These are phyloP conservation scores for Apostichopus parvimensis DNA, from an alignment of 35 echinoderm and acorn worm genomes.

Conservation along the genomic window DNA sequence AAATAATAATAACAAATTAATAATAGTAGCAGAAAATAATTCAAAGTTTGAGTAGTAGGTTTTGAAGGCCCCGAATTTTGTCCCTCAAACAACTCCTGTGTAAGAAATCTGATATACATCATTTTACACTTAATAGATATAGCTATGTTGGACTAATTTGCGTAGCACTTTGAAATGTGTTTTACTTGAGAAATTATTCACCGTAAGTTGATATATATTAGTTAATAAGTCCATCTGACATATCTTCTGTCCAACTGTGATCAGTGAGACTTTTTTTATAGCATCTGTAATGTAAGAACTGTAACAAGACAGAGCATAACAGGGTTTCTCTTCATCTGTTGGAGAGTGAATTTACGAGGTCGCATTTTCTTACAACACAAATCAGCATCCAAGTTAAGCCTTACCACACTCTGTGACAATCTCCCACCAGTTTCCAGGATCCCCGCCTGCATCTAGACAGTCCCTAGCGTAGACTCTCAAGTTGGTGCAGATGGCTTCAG, in stretches of 20 bases:
- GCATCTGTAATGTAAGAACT: neutral
- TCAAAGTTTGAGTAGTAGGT: too few relatives aligned
- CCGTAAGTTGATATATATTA: too few relatives aligned
- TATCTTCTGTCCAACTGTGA: neutral
- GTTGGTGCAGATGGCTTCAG: slow-evolving; percentile 59
- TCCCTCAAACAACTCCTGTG: too few relatives aligned
- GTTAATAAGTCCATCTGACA: too few relatives aligned
- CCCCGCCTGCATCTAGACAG: slow-evolving; percentile 44
- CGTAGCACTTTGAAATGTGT: neutral
- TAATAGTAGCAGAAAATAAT: too few relatives aligned
- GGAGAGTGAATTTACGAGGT: too few relatives aligned
- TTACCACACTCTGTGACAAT: slow-evolving; percentile 63
- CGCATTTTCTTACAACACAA: too few relatives aligned
- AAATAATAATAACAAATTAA: too few relatives aligned
- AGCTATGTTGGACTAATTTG: neutral
- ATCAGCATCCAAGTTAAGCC: neutral
- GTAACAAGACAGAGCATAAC: neutral
- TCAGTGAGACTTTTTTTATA: too few relatives aligned
- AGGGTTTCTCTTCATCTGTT: too few relatives aligned
- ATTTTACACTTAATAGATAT: neutral
- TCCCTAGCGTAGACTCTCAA: slow-evolving; percentile 50
- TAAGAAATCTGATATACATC: neutral
- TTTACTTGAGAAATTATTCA: too few relatives aligned
- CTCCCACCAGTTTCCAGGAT: slow-evolving; percentile 60
- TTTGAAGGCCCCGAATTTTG: too few relatives aligned